Percentiles rank a stretch among this genome's conserved stretches.
These are phyloP conservation scores for Catocala nupta DNA, from an alignment of 2,888 invertebrate species.

Conservation along the genomic window DNA sequence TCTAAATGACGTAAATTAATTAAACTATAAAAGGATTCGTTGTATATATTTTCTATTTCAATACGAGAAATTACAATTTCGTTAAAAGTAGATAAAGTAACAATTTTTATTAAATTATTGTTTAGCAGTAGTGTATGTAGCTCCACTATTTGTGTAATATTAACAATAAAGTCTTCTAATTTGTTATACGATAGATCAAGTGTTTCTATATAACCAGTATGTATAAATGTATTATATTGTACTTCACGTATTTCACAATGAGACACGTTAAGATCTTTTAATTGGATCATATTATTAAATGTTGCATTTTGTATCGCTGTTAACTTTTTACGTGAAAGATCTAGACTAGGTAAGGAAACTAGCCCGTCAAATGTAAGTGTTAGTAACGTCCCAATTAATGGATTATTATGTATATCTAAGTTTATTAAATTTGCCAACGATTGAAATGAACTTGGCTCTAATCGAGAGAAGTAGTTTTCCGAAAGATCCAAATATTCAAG, in stretches of 20 bases:
- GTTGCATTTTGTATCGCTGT: constrained; percentile 63
- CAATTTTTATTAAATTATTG: constrained; percentile 61
- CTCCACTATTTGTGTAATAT: constrained; percentile 58
- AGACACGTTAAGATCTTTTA: constrained; percentile 68
- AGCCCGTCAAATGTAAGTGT: constrained; percentile 66
- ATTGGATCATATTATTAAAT: constrained; percentile 63
- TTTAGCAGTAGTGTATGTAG: constrained; percentile 59
- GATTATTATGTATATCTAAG: constrained; percentile 68
- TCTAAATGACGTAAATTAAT: constrained; percentile 59
- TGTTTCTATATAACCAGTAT: constrained; percentile 59
- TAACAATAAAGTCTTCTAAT: constrained; percentile 60
- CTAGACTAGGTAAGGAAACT: constrained; percentile 64
- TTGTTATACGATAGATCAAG: constrained; percentile 70
- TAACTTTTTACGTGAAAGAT: constrained; percentile 63
- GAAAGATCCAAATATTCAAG: constrained; percentile 70
- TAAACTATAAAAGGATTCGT: constrained; percentile 54
- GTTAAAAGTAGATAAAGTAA: constrained; percentile 51
- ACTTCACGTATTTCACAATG: constrained; percentile 59
- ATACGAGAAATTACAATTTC: constrained; percentile 61
- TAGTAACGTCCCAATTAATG: constrained; percentile 59
- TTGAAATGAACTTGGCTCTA: constrained; percentile 62
- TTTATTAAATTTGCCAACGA: constrained; percentile 57
- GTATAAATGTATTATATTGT: constrained; percentile 63
- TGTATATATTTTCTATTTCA: constrained; percentile 49
- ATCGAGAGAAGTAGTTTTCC: constrained; percentile 63